Evolutionary conservation across 2,888 invertebrate species (phyloP).

Genomic region (Liopterus haemorrhoidalis): DNA sequence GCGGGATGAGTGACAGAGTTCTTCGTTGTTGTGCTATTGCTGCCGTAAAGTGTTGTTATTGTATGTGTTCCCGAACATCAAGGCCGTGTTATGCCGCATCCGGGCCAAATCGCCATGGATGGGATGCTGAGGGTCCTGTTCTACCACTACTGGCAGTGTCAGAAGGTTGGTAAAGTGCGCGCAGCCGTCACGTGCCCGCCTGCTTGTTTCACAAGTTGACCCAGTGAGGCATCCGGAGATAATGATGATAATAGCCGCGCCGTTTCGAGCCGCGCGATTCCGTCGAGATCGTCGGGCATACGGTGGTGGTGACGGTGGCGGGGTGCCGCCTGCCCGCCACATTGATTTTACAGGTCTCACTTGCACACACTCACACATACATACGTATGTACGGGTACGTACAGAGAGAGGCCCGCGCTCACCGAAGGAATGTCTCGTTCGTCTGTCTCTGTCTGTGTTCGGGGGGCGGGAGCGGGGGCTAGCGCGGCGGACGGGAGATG

Average conservation of each 20-base stretch:
- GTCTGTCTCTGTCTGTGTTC: conserved; percentile 31
- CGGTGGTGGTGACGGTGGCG: background rate
- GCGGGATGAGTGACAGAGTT: too few species aligned
- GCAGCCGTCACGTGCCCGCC: conserved; percentile 4
- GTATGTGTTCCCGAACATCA: too few species aligned
- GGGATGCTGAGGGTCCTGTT: conserved; percentile 46
- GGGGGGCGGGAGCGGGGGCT: conserved; percentile 31
- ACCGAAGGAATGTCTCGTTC: conserved; percentile 41
- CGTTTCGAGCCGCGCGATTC: conserved; percentile 6
- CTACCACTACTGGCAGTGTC: conserved; percentile 43
- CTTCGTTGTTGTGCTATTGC: too few species aligned
- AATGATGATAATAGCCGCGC: background rate
- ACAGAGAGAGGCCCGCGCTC: conserved; percentile 28
- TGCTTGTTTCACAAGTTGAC: conserved; percentile 17
- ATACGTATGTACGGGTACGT: background rate
- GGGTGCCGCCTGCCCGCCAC: conserved; percentile 36
- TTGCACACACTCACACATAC: conserved; percentile 30
- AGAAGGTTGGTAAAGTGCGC: conserved; percentile 38
- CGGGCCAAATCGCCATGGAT: conserved; percentile 47
- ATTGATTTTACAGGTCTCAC: conserved; percentile 45
- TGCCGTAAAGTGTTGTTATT: too few species aligned
- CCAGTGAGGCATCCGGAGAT: conserved; percentile 4
- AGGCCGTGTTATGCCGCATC: too few species aligned
- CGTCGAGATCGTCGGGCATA: background rate
- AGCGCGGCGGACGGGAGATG: conserved; percentile 26